phyloP scores from a whole-genome alignment of 1,140 invertebrate species.

The Penaeus chinensis region DNA sequence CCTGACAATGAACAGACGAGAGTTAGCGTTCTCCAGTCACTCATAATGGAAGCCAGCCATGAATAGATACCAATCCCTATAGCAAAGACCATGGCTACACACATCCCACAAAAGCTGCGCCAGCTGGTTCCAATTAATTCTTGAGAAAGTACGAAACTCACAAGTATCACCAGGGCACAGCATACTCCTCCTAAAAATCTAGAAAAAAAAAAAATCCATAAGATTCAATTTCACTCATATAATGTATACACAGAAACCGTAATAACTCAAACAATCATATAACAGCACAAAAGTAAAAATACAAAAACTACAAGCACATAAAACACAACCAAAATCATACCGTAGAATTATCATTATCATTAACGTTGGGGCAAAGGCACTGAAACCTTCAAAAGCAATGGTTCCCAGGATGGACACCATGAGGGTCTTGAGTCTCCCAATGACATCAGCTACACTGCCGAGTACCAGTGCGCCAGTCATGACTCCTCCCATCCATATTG shows the following conservation, averaged over 20 bases:
- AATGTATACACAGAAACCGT: neutral
- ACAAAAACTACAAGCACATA: neutral
- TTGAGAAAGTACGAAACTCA: conserved; percentile 61
- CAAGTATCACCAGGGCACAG: conserved; percentile 60
- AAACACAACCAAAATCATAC: neutral
- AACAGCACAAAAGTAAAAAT: neutral
- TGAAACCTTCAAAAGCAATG: conserved; percentile 58
- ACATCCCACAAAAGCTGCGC: conserved; percentile 56
- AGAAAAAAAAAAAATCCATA: conserved; percentile 3
- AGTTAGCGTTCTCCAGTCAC: conserved; percentile 57
- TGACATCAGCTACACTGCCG: conserved; percentile 50
- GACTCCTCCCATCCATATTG: conserved; percentile 60
- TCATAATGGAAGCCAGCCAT: conserved; percentile 32
- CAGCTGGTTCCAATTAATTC: conserved; percentile 58
- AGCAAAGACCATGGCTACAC: conserved; percentile 44
- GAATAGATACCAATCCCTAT: conserved; percentile 53
- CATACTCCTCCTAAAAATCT: conserved; percentile 57
- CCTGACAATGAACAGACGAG: conserved; percentile 53
- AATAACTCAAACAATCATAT: neutral
- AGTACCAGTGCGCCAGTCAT: conserved; percentile 58
- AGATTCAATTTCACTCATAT: neutral
- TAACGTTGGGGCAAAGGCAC: conserved; percentile 54
- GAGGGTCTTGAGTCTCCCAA: conserved; percentile 55
- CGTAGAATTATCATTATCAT: conserved; percentile 32
- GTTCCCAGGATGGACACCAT: conserved; percentile 47